phyloP scores from a whole-genome alignment of 1,140 invertebrate genomes.

The Nasonia giraulti region DNA sequence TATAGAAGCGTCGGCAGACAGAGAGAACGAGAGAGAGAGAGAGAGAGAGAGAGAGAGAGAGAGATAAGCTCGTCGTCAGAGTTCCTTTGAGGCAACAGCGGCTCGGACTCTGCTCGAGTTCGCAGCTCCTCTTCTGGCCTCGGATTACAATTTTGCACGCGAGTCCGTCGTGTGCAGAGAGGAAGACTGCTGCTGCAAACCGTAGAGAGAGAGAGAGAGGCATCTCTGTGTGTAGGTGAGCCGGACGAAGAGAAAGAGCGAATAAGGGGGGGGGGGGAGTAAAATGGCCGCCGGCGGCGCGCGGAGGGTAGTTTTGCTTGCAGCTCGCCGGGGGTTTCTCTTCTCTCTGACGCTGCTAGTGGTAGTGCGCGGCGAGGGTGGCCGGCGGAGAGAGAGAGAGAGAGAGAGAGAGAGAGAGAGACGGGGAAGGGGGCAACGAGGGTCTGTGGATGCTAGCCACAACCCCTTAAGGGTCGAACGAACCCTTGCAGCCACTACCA shows the following conservation, averaged over 20 bases:
- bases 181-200: neutral
- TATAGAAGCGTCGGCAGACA: conserved; percentile 12
- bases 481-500: conserved; percentile 68
- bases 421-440: conserved; percentile 52
- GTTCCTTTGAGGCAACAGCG: conserved; percentile 29
- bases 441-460: conserved; percentile 71
- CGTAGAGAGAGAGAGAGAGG: too few species aligned
- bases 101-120: conserved; percentile 64
- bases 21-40: conserved; percentile 13
- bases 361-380: conserved; percentile 38
- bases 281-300: conserved; percentile 73
- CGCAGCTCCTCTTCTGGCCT: conserved; percentile 55
- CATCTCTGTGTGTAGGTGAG: conserved; percentile 45
- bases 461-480: conserved; percentile 75
- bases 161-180: conserved; percentile 58
- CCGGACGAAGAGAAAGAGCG: conserved; percentile 56
- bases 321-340: conserved; percentile 65
- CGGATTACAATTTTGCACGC: conserved; percentile 70
- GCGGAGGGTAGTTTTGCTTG: conserved; percentile 62
- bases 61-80: neutral
- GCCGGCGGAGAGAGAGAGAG: neutral
- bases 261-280: conserved; percentile 64
- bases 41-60: conserved; percentile 13
- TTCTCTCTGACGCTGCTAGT: conserved; percentile 62
- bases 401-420: neutral